A percentile compares a stretch with the other conserved stretches of the same genome.
Conservation (phyloP, 2,797 vertebrate species). For the Pelochelys cantorii region DNA sequence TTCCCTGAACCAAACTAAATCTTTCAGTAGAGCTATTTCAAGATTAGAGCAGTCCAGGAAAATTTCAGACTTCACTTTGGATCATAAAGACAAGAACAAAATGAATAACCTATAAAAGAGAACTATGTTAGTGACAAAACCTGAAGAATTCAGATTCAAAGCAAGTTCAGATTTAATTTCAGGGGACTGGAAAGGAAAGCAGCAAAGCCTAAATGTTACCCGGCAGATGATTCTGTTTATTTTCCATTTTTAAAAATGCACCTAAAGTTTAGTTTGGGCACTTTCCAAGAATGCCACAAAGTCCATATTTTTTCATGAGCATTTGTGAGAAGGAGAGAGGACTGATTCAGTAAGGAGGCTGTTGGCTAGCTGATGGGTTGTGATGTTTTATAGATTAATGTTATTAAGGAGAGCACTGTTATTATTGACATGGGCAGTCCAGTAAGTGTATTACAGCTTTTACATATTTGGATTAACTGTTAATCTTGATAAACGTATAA, state of each 20-base stretch:
- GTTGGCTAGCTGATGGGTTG: background rate
- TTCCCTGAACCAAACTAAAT: slow-evolving; percentile 42
- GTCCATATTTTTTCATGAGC: background rate
- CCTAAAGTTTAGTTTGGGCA: background rate
- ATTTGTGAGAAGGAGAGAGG: background rate
- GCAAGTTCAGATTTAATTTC: background rate
- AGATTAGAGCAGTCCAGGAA: slow-evolving; percentile 62
- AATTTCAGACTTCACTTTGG: slow-evolving; percentile 64
- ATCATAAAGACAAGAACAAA: slow-evolving; percentile 4
- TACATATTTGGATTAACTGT: background rate
- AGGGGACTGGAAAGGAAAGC: background rate
- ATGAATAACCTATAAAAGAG: background rate
- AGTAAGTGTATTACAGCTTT: background rate
- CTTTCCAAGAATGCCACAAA: background rate
- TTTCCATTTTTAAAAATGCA: background rate
- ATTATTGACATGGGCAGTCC: background rate
- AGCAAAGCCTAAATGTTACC: background rate
- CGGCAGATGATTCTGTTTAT: background rate
- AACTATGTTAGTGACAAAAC: slow-evolving; percentile 34
- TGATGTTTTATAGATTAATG: background rate
- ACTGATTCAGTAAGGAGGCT: background rate
- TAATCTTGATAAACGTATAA: background rate
- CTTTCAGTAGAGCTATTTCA: slow-evolving; percentile 70
- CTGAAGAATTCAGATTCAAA: background rate
- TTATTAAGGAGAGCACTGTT: background rate